Evolutionary conservation across 2,113 vertebrate genomes (phyloP), one percentile per base, ranked within the genome.

Genomic region (Nematolebias whitei): DNA sequence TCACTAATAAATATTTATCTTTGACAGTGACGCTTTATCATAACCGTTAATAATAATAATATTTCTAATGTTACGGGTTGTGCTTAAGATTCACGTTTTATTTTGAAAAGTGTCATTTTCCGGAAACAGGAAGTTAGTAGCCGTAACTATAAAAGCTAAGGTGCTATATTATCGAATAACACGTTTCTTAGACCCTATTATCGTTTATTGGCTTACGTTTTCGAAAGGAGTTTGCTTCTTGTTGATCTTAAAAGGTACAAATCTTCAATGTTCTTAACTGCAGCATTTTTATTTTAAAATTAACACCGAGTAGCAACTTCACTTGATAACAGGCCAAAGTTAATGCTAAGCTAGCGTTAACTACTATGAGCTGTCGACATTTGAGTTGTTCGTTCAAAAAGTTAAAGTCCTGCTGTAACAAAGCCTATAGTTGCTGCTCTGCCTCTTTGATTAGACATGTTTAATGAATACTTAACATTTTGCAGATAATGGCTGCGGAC

Each of bases 401-500:
- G 26, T 55, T 44, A 4, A 0, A 0, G 18, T 20, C 14, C 20
- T 39, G 12, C 12, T 41, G 26, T 2, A 45, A 50, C 6, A 10
- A 32, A 15, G 12, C 23, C 6, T 6, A 6, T 12, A 13, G 4
- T 6, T 2, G 12, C 4, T 58, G 18, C 2, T 19, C 13, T 10
- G 14, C 4, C 12, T 29, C 0, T 19, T 2, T 44, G 5, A 32
- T 0, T 0, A 32, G 1, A n/a, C 12, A 19, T 19, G 5, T 6
- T 19, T 10, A 6, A 38, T 43, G 8, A 2, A 50, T 51, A 48
- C 5, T 50, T 0, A 48, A 52, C 3, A 44, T 20, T 16, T 35
- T 55, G n/a, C 32, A 83, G 78, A 66, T 51, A 97, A 98, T 98
- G 98, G 96, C 97, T 74, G 87, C 94, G 0, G 96, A 98, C 77